Base-by-base conservation (phyloP, 2,888 invertebrate species). In the Eristalis pertinax region DNA sequence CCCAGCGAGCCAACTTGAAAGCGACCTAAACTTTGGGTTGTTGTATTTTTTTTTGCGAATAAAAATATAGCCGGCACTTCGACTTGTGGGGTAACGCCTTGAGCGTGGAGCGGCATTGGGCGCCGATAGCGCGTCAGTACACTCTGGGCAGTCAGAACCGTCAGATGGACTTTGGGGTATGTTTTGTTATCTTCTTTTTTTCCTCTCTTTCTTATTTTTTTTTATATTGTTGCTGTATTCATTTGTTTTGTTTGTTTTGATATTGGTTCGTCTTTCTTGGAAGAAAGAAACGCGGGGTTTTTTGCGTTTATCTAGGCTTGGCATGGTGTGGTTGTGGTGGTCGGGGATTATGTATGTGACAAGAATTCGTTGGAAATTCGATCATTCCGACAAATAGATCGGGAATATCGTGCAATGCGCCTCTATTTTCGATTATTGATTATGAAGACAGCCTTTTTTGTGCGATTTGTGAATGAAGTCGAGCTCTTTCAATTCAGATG, bases 91-190 rank as follows among this genome's bases (percentile, higher is more conserved):
- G 32, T 5, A 32, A 56, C 56, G 63, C 38, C 69, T 69, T 56
- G 62, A 70, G 69, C n/a, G 68, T 62, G 13, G n/a, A 75, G 26
- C 65, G 26, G 22, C 4, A 58, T 24, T 19, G 38, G 11, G 4
- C 32, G 24, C 43, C 35, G 24, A 69, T 63, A 77, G 19, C 58
- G 58, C 26, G 19, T 65, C 24, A 78, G 77, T 77, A 35, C 22
- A 65, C 32, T 58, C 58, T 58, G 38, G 41, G 64, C 58, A 22
- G 70, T 41, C 64, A 58, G 56, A 38, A 35, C 77, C 24, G 29
- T 50, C 63, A 77, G 50, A 77, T 64, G 29, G 43, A 60, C 58
- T 32, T 29, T 77, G 38, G 56, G 78, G 78, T 78, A 78, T 29
- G 78, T 50, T n/a, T 50, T 19, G 50, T 78, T 19, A 29, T 62